A percentile compares a stretch with the other conserved stretches of the same genome.
Conservation (phyloP, 2,113 vertebrate species). For the Nibea coibor region DNA sequence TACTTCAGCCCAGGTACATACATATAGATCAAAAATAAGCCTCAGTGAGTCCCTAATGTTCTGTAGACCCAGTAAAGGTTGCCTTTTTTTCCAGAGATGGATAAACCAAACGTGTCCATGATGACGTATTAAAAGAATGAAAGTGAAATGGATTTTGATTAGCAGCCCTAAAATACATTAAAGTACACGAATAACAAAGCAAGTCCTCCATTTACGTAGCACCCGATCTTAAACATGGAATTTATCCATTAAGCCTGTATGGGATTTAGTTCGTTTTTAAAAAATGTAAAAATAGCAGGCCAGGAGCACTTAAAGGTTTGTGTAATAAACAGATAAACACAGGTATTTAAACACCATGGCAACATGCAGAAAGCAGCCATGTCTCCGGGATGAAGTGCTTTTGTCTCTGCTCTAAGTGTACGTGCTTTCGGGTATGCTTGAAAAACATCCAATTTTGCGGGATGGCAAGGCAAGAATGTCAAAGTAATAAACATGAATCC, state of each 20-base stretch:
- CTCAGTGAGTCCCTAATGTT: constrained; percentile 28
- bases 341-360: constrained; percentile 25
- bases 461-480: not conserved
- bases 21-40: constrained; percentile 52
- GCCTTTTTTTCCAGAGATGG: not conserved
- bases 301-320: not conserved
- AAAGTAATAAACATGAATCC: not conserved
- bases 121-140: constrained; percentile 5
- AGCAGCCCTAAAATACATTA: constrained; percentile 10
- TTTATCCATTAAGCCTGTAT: not conserved
- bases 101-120: not conserved
- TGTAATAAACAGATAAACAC: constrained; percentile 2
- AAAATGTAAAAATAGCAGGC: too few relatives aligned
- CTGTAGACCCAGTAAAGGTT: not conserved
- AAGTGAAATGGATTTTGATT: constrained; percentile 6
- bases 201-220: constrained; percentile 3
- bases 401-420: not conserved
- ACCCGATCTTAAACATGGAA: not conserved
- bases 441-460: not conserved
- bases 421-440: not conserved
- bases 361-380: not conserved
- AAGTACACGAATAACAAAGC: not conserved
- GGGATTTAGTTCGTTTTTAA: not conserved
- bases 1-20: constrained; percentile 53
- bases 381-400: constrained; percentile 5